Base-by-base conservation (phyloP, 2,797 vertebrate species). In the Choloepus didactylus region DNA sequence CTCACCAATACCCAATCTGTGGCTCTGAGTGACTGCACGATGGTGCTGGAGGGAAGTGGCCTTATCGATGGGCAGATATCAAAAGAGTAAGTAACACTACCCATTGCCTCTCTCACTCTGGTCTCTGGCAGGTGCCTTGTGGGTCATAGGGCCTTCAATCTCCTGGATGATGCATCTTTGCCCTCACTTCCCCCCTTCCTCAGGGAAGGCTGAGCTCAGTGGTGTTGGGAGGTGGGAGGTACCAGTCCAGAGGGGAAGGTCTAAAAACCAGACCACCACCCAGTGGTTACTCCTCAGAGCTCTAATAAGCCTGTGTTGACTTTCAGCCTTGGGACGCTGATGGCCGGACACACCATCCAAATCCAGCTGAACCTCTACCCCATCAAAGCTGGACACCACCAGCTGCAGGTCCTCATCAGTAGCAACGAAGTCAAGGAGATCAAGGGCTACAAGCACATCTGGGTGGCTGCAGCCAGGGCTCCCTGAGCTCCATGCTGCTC, bases 361-460 rank as follows among this genome's bases (percentile, higher is more conserved):
- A 91, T 98, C 76, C 95, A 94, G 0, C 12, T 97, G 93, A 95
- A 97, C 9, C 49, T 98, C 77, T 79, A 97, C 80, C 98, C 98
- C 41, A 95, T 77, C 93, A 98, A 97, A 93, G 59, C 91, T 0
- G 98, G 98, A 15, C 77, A n/a, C 38, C 96, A 93, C 84, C 98
- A 98, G 88, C 95, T 98, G 1, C 98, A 98, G 93, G 97, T 97
- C 15, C 96, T 97, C n/a, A 84, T 97, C 86, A 97, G 97, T 93
- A 97, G 97, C 95, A 93, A 73, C 0, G 97, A 98, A 76, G 73
- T 98, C 91, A 98, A 97, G 82, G 97, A 97, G 93, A 97, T 98
- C 72, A 98, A 98, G 80, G 97, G 98, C 79, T 97, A 97, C 49
- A 97, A 93, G 79, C 82, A 93, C 75, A 91, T 98, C 59, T n/a